These are phyloP conservation scores for Pseudachorutes palmiensis DNA, from an alignment of 1,140 invertebrate genomes.

Conservation along the genomic window DNA sequence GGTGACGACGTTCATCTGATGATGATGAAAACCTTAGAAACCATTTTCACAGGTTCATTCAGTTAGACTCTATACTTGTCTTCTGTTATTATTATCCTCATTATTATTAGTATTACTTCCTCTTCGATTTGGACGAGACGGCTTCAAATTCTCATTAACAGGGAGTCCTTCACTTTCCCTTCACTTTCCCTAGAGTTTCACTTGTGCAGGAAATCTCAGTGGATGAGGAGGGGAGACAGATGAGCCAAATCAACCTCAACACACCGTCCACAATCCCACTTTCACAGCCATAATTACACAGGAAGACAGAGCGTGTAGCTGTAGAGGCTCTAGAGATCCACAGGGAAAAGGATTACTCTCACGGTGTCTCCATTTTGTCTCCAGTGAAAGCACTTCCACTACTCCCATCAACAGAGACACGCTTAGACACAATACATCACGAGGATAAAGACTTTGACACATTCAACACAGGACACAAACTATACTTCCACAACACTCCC, in stretches of 20 bases:
- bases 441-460: no score
- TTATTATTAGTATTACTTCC: not conserved
- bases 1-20: not conserved
- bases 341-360: not conserved
- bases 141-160: constrained; percentile 2
- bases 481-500: no score
- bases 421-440: no score
- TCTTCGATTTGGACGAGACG: not conserved
- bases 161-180: not conserved
- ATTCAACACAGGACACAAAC: no score
- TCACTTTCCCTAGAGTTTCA: no score
- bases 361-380: not conserved
- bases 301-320: not conserved
- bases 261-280: not conserved
- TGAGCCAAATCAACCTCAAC: not conserved
- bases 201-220: no score
- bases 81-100: not conserved
- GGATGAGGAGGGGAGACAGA: not conserved
- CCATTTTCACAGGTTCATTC: no score
- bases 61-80: not conserved
- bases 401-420: no score
- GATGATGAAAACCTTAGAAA: not conserved
- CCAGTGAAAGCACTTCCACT: no score
- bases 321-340: not conserved
- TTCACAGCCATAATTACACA: not conserved